Conservation (phyloP, 2,113 vertebrate species). For the Nothobranchius furzeri region DNA sequence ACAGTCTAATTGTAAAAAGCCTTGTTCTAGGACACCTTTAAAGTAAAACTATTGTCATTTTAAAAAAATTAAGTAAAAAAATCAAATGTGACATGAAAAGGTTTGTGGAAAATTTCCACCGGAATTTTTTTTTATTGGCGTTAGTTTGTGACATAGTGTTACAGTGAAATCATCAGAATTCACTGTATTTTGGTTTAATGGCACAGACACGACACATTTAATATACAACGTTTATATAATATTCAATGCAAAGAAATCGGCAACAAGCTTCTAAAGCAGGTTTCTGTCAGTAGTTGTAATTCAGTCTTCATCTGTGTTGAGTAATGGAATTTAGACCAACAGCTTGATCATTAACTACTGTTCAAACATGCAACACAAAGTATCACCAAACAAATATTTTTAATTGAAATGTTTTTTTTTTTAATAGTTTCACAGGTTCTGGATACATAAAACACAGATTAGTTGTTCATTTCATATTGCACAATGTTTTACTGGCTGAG, state of each 20-base stretch:
- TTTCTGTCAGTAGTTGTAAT: neutral
- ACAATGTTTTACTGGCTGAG: constrained; percentile 40
- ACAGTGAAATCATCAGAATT: constrained; percentile 54
- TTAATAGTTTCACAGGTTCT: constrained; percentile 14
- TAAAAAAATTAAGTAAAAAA: constrained; percentile 34
- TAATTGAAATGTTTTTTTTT: constrained; percentile 1
- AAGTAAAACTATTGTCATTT: constrained; percentile 6
- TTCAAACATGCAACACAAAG: constrained; percentile 8
- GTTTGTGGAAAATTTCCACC: neutral
- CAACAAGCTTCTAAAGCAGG: constrained; percentile 22
- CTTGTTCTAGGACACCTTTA: too few species aligned
- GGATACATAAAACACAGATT: constrained; percentile 2
- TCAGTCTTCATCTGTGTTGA: constrained; percentile 9
- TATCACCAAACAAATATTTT: constrained; percentile 17
- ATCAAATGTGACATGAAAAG: neutral
- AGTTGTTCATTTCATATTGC: constrained; percentile 45
- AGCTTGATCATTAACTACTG: constrained; percentile 5
- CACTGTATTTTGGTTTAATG: constrained; percentile 58
- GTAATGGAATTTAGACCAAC: constrained; percentile 4
- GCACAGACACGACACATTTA: constrained; percentile 57
- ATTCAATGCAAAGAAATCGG: constrained; percentile 31
- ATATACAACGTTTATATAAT: constrained; percentile 26
- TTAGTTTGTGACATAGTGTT: constrained; percentile 54
- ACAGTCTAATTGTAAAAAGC: too few species aligned
- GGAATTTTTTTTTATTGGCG: constrained; percentile 71